Evolutionary conservation across 2,797 vertebrate genomes (phyloP).

Genomic region (Melanotaenia trifasciata): DNA sequence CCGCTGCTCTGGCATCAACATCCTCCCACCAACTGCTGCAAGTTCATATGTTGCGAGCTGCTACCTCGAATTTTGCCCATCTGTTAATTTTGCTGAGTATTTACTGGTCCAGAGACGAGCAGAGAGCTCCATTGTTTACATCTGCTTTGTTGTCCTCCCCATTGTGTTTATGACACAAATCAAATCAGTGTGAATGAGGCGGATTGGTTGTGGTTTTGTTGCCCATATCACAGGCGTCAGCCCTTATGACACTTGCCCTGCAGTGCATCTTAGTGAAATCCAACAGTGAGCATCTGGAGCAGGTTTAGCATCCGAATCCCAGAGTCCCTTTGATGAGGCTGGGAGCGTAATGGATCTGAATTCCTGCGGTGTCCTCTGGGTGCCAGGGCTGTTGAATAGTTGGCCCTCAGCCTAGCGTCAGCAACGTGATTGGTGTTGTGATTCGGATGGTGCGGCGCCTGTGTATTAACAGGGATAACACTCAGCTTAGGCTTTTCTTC

Average conservation of each 20-base stretch:
- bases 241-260: conserved; percentile 62
- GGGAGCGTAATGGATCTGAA: conserved; percentile 72
- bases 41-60: conserved; percentile 21
- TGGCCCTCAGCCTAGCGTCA: conserved; percentile 71
- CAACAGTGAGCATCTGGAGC: conserved; percentile 79
- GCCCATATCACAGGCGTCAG: conserved; percentile 41
- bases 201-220: conserved; percentile 34
- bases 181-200: conserved; percentile 27
- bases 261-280: conserved; percentile 71
- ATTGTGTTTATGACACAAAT: conserved; percentile 40
- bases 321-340: conserved; percentile 76
- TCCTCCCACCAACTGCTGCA: conserved; percentile 1
- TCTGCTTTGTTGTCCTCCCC: conserved; percentile 48
- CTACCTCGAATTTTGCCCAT: conserved; percentile 40
- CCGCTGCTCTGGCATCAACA: not conserved
- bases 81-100: conserved; percentile 30
- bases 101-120: conserved; percentile 49
- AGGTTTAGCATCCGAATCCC: conserved; percentile 70
- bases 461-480: conserved; percentile 54
- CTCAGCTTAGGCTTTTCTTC: conserved; percentile 41
- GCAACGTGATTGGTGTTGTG: conserved; percentile 67
- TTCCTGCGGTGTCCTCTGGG: conserved; percentile 70
- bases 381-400: conserved; percentile 60
- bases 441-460: conserved; percentile 46
- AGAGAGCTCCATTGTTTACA: conserved; percentile 49